Conservation (phyloP, 2,113 vertebrate genomes). For the Saimiri boliviensis region DNA sequence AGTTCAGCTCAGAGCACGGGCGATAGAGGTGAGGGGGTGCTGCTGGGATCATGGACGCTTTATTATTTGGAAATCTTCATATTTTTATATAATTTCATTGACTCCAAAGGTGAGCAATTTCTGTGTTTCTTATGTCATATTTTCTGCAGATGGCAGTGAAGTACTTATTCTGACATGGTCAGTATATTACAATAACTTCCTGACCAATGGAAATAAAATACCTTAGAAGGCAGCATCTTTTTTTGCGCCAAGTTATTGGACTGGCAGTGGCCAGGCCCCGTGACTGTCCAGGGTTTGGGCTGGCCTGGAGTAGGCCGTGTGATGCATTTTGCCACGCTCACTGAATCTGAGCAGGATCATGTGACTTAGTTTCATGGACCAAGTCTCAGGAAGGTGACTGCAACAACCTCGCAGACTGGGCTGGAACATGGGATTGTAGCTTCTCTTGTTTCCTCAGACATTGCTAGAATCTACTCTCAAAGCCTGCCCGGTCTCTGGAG, state of each 20-base stretch:
- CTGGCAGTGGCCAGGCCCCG: not conserved
- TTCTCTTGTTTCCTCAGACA: not conserved
- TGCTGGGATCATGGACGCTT: not conserved
- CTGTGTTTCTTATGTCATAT: not conserved
- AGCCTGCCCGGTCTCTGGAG: not conserved
- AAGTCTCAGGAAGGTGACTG: not conserved
- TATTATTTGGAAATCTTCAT: not conserved
- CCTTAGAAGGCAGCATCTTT: not conserved
- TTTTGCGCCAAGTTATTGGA: not conserved
- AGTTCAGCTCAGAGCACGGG: not conserved
- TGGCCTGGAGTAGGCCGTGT: not conserved
- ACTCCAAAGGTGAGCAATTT: not conserved
- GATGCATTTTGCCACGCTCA: not conserved
- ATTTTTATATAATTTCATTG: not conserved
- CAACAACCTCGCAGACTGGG: not conserved
- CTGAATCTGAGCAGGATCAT: not conserved
- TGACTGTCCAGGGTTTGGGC: not conserved
- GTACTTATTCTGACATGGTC: not conserved
- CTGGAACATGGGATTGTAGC: not conserved
- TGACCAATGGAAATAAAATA: not conserved
- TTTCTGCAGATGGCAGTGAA: slow-evolving; percentile 7
- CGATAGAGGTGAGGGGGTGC: not conserved
- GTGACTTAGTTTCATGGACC: not conserved
- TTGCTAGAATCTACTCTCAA: not conserved
- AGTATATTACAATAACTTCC: not conserved